These are phyloP conservation scores for Parotocinclus haroldoi DNA, from an alignment of 2,797 vertebrate species.

Conservation along the genomic window DNA sequence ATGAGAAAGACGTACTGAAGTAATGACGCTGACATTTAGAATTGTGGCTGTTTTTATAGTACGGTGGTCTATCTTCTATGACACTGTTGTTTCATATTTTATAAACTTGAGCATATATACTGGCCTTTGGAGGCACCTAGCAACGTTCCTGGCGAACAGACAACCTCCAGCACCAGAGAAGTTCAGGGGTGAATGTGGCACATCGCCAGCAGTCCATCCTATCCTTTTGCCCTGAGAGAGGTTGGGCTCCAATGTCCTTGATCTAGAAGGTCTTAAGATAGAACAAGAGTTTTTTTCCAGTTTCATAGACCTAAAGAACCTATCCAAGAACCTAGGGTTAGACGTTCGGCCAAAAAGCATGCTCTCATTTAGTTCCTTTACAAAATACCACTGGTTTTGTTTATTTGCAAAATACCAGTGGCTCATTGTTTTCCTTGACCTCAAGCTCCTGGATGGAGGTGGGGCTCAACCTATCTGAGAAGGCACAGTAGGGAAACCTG, in stretches of 20 bases:
- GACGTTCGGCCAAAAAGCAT: conserved; percentile 56
- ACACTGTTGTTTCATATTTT: conserved; percentile 47
- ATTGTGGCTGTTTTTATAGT: conserved; percentile 27
- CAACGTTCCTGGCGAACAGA: conserved; percentile 21
- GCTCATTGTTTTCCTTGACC: conserved; percentile 14
- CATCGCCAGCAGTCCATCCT: conserved; percentile 34
- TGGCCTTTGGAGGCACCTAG: conserved; percentile 29
- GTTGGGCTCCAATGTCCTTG: conserved; percentile 31
- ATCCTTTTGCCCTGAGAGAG: conserved; percentile 35
- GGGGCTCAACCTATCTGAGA: conserved; percentile 57
- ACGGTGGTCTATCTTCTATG: conserved; percentile 46
- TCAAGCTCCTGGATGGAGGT: conserved; percentile 43
- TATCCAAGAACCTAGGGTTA: conserved; percentile 37
- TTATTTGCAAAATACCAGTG: conserved; percentile 48
- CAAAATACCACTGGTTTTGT: conserved; percentile 53
- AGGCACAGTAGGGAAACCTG: conserved; percentile 29
- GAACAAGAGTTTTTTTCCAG: not conserved
- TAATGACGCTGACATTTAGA: conserved; percentile 46
- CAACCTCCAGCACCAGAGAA: conserved; percentile 57
- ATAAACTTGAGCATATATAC: conserved; percentile 41
- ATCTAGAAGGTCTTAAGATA: conserved; percentile 41
- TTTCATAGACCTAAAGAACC: conserved; percentile 23
- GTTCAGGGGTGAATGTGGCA: conserved; percentile 43
- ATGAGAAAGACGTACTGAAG: conserved; percentile 43
- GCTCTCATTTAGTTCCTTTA: conserved; percentile 54